These are phyloP conservation scores for Apostichopus leukothele DNA, from an alignment of 53 echinoderm and acorn worm species.

Conservation along the genomic window DNA sequence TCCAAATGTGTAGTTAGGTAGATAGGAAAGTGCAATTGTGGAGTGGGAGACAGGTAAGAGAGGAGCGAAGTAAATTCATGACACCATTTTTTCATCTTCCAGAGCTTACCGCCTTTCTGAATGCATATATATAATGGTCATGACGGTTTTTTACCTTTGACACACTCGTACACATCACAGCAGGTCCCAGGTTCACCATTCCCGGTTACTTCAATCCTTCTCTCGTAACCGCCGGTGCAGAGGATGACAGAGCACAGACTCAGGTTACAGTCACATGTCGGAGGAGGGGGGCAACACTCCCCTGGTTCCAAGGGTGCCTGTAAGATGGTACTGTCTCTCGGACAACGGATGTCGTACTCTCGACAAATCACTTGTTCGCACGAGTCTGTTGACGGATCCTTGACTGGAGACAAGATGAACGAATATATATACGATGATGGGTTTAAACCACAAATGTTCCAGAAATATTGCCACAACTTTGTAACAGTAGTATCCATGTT, in stretches of 20 bases:
- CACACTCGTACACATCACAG: constrained; percentile 87
- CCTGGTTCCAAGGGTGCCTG: constrained; percentile 54
- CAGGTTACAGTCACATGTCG: constrained; percentile 79
- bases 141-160: constrained; percentile 4
- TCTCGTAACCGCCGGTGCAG: constrained; percentile 83
- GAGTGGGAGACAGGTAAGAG: too few species aligned
- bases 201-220: constrained; percentile 57
- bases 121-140: too few species aligned
- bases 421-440: neutral
- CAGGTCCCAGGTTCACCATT: constrained; percentile 81
- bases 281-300: constrained; percentile 86
- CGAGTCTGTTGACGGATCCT: neutral
- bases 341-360: constrained; percentile 63
- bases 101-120: too few species aligned
- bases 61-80: too few species aligned
- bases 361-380: constrained; percentile 34
- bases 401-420: neutral
- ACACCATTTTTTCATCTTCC: too few species aligned
- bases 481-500: too few species aligned
- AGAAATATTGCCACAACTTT: too few species aligned
- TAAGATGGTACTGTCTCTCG: constrained; percentile 64
- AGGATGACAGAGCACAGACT: constrained; percentile 69
- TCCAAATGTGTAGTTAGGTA: too few species aligned
- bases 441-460: neutral
- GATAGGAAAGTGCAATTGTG: too few species aligned